Evolutionary conservation across 2,797 vertebrate species (phyloP), one percentile per base, ranked within the genome.

Genomic region (Gymnoscopelus microlampas): DNA sequence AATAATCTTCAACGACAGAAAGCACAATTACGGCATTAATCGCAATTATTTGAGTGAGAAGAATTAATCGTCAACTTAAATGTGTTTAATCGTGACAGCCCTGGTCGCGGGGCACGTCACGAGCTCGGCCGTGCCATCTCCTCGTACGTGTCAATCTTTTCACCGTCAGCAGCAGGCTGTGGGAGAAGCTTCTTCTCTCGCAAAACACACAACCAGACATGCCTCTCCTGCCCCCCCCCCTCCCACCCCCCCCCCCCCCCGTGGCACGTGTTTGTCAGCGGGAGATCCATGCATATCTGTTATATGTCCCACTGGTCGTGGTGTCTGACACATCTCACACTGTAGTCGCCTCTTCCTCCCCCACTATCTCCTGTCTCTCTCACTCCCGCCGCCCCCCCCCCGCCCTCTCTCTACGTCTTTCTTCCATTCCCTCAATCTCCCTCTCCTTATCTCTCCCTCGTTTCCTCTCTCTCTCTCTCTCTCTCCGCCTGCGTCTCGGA

Each of bases 381-480:
- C 29, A 8, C 15, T 13, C n/a, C 5, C 13, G 4, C 51, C 15
- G 26, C n/a, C 50, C 51, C 56, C 11, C 47, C 23, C 54, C 12
- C 4, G 10, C 12, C 7, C 61, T 39, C 51, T 15, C 26, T 54
- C 35, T 48, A 12, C 12, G 61, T 53, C 56, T 24, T 32, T 13
- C 48, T 26, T 29, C 7, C 80, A 60, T 82, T 60, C 67, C 65
- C 68, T 62, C 63, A 54, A 58, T 62, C 0, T 71, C 51, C 70
- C 75, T 62, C 59, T 80, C 86, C 76, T 76, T 83, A 73, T 68
- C 69, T 63, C 64, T 48, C 77, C 60, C 75, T 85, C 63, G 78
- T 85, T 84, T 80, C 80, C 79, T 81, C 78, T 74, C 67, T 50
- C n/a, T 13, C 79, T 81, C 78, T 74, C 67, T 50, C n/a, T 13